Conservation (phyloP, 2,888 invertebrate species). For the Augiades crinisus region DNA sequence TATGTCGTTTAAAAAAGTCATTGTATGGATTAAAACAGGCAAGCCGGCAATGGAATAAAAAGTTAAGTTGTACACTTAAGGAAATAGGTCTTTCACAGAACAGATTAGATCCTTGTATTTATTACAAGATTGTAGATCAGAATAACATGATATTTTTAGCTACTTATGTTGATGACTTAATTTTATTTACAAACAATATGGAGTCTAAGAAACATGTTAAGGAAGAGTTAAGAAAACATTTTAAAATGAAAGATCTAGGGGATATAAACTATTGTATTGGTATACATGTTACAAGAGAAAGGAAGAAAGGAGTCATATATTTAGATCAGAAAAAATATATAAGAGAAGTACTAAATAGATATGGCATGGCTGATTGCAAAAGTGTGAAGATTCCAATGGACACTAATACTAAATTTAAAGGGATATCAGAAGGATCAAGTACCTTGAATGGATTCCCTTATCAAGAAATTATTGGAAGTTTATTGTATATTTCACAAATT, state of each 20-base stretch:
- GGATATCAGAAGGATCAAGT: not conserved
- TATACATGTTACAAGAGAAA: conserved; percentile 31
- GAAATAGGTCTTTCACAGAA: too few species aligned
- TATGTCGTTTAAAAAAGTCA: not conserved
- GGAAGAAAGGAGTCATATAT: conserved; percentile 9
- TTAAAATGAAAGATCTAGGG: conserved; percentile 21
- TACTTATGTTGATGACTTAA: not conserved
- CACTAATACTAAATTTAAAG: not conserved
- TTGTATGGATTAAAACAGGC: not conserved
- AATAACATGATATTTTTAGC: not conserved
- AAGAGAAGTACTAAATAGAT: not conserved
- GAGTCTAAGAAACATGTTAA: not conserved
- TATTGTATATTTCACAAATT: not conserved
- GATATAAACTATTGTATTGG: conserved; percentile 22
- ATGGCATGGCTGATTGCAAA: conserved; percentile 3
- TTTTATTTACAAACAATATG: not conserved
- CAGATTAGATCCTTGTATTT: conserved; percentile 7
- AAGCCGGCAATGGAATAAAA: not conserved
- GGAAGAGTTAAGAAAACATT: not conserved
- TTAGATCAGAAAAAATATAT: not conserved
- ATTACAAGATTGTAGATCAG: not conserved
- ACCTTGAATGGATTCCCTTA: not conserved
- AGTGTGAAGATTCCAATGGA: not conserved
- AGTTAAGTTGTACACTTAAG: not conserved
- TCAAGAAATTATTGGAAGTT: not conserved